Evolutionary conservation across 2,797 vertebrate genomes (phyloP).

Genomic region (Siniperca scherzeri): DNA sequence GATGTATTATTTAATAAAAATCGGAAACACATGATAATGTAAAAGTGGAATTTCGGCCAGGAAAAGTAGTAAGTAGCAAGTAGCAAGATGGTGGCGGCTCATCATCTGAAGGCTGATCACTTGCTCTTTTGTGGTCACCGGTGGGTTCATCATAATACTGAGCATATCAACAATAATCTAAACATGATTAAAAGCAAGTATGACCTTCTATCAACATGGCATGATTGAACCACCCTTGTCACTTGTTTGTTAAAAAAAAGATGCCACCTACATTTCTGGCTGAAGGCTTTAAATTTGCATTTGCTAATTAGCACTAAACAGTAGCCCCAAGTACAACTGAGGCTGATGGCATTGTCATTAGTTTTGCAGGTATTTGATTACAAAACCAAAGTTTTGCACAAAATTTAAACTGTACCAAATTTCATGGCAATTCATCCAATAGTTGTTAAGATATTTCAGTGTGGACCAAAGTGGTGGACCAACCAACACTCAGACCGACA

Average conservation of each 20-base stretch:
- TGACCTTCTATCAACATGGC: no score
- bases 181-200: neutral
- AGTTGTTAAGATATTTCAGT: neutral
- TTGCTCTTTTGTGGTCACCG: no score
- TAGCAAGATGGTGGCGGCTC: neutral
- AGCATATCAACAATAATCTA: neutral
- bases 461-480: neutral
- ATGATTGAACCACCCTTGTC: no score
- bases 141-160: neutral
- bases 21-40: no score
- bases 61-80: no score
- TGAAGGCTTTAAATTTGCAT: neutral
- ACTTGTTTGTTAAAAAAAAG: no score
- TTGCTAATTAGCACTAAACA: no score
- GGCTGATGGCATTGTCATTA: no score
- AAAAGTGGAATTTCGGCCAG: no score
- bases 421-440: neutral
- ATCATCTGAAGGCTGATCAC: neutral
- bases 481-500: neutral
- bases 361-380: no score
- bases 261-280: neutral
- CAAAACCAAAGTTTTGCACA: no score
- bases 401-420: neutral
- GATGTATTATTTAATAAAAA: neutral
- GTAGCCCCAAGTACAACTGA: no score